These are phyloP conservation scores for Drosophila siamana DNA, from an alignment of 2,888 invertebrate genomes.

Conservation along the genomic window DNA sequence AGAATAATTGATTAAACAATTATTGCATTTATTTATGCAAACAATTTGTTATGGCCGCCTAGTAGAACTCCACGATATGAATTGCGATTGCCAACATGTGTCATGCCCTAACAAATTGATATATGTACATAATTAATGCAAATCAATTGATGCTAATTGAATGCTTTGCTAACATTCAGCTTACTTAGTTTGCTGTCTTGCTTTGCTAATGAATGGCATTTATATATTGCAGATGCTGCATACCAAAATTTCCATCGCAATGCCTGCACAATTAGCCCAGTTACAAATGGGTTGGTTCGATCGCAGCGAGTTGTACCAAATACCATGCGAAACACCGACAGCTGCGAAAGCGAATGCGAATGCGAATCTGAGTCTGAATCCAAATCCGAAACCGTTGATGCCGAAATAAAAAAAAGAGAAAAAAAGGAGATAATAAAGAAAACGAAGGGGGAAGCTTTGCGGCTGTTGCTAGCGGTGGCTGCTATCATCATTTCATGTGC, in stretches of 20 bases:
- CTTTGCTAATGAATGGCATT: constrained; percentile 3
- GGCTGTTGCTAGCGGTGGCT: constrained; percentile 36
- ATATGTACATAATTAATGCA: too few relatives aligned
- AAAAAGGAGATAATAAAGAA: background rate
- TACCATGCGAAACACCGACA: constrained; percentile 32
- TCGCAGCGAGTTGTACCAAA: constrained; percentile 30
- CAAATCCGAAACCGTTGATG: constrained; percentile 15
- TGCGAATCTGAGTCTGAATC: too few relatives aligned
- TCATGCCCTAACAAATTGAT: too few relatives aligned
- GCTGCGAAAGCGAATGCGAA: constrained; percentile 42
- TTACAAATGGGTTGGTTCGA: constrained; percentile 21
- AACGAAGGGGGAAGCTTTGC: background rate
- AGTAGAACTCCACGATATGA: background rate
- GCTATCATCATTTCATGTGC: constrained; percentile 44
- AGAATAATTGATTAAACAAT: constrained; percentile 29
- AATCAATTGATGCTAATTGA: too few relatives aligned
- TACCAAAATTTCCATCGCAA: constrained; percentile 23
- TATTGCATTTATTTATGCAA: constrained; percentile 30
- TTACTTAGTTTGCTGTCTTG: too few relatives aligned
- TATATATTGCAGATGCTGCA: constrained; percentile 2
- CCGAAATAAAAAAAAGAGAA: background rate
- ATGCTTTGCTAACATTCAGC: too few relatives aligned
- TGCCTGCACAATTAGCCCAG: constrained; percentile 40
- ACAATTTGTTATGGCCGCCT: constrained; percentile 2
- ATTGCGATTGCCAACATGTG: background rate